Evolutionary conservation across 2,113 vertebrate genomes (phyloP), one percentile per base, ranked within the genome.

Genomic region (Hemiscyllium ocellatum): DNA sequence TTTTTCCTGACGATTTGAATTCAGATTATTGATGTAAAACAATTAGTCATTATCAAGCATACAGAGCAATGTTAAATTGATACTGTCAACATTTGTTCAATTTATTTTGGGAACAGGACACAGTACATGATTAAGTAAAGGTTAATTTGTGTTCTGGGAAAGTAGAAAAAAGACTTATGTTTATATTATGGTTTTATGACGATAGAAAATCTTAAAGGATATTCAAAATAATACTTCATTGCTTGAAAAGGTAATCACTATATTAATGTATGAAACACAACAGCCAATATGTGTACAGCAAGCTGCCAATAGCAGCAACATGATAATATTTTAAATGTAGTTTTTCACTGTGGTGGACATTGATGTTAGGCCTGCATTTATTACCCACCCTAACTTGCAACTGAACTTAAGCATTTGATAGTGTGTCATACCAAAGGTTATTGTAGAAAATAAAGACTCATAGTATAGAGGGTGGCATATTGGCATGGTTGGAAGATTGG

Each of bases 11-110:
- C 15, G 29, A 19, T 90, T 90, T 90, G 33, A 65, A 90, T 90
- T 56, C 87, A 65, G 87, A 90, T 90, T 65, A 61, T 90, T 90
- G 87, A 61, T 90, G 87, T 65, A 61, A 19, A 90, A 65, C 56
- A 65, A n/a, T 33, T 90, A 15, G 86, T 56, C 50, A n/a, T 65
- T 65, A 90, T 65, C 4, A 29, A 61, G 87, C 20, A 90, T 90
- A 15, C 15, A 17, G 52, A 65, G 29, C 65, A 65, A 90, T 65
- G 15, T 90, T 65, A 65, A 90, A 90, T n/a, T 65, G 87, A 65
- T 90, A 20, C 33, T 90, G 52, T 65, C 10, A 17, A 65, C 26
- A 65, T 65, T 29, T 56, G 29, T 65, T 90, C 61, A 90, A 90
- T 65, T 90, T 90, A 52, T 33, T 90, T 65, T 65, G 87, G 61